These are phyloP conservation scores for Ectobius pallidus DNA, from an alignment of 2,888 invertebrate species.

Conservation along the genomic window DNA sequence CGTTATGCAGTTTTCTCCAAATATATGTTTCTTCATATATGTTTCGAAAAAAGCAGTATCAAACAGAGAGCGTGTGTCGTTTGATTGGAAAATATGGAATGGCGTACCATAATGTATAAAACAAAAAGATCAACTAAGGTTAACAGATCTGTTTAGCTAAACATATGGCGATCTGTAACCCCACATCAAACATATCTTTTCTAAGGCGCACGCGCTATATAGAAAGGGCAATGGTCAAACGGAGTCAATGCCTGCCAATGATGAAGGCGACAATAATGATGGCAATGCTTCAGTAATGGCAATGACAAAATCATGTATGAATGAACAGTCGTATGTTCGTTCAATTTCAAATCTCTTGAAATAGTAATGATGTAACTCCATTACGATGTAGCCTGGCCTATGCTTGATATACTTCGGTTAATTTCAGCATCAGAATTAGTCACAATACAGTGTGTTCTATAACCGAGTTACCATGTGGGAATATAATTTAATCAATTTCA, in stretches of 20 bases:
- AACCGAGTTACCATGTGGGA: conserved; percentile 6
- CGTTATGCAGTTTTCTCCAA: no score
- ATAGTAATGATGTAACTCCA: conserved; percentile 25
- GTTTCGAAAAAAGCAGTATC: no score
- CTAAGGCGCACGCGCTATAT: background rate
- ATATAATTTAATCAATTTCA: background rate
- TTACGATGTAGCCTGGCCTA: conserved; percentile 18
- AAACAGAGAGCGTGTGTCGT: no score
- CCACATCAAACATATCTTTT: background rate
- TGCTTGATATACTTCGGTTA: conserved; percentile 12
- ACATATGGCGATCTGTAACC: conserved; percentile 14
- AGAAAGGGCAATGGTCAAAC: conserved; percentile 1
- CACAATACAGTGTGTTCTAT: conserved; percentile 12
- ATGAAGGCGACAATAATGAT: background rate
- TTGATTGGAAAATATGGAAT: conserved; percentile 24
- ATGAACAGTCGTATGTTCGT: conserved; percentile 25
- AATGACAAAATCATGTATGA: conserved; percentile 29
- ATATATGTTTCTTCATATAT: no score
- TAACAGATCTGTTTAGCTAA: conserved; percentile 34
- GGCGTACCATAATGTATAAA: conserved; percentile 7
- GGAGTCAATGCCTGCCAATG: conserved; percentile 12
- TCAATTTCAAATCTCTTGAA: conserved; percentile 29
- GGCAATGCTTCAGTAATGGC: conserved; percentile 6
- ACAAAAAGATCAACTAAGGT: conserved; percentile 31
- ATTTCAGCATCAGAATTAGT: conserved; percentile 26